Percentiles rank a stretch among this genome's conserved stretches.
Evolutionary conservation across 2,797 vertebrate species (phyloP).

Genomic region (Poeciliopsis paucimaculata): DNA sequence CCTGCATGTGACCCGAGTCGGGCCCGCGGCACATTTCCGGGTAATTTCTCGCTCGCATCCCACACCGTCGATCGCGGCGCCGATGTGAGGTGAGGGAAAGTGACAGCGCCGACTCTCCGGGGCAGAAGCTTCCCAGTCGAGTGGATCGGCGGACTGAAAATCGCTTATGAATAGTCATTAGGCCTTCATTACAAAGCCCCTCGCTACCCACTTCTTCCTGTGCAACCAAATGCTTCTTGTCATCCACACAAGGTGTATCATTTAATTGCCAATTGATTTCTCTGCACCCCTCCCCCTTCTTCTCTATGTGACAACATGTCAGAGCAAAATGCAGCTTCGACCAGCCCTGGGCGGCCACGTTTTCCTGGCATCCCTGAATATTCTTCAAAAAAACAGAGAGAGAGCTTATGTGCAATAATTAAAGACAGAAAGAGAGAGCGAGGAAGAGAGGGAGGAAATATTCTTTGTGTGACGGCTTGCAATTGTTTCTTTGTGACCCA

Average conservation of each 20-base stretch:
- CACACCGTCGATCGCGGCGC: slow-evolving; percentile 90
- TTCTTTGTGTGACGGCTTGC: slow-evolving; percentile 55
- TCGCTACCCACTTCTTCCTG: slow-evolving; percentile 91
- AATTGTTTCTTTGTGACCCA: slow-evolving; percentile 73
- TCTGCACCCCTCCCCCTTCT: slow-evolving; percentile 58
- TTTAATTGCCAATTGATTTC: slow-evolving; percentile 99
- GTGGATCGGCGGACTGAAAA: slow-evolving; percentile 97
- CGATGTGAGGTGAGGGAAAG: slow-evolving; percentile 99
- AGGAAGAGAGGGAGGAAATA: slow-evolving; percentile 22
- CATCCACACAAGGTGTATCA: slow-evolving; percentile 99
- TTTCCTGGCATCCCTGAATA: slow-evolving; percentile 83
- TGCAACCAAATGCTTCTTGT: slow-evolving; percentile 96
- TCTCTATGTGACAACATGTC: slow-evolving; percentile 96
- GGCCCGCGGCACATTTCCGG: slow-evolving; percentile 87
- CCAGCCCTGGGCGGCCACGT: slow-evolving; percentile 87
- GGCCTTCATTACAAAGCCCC: slow-evolving; percentile 96
- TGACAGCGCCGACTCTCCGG: slow-evolving; percentile 98
- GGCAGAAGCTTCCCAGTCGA: slow-evolving; percentile 99
- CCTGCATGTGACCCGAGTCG: slow-evolving; percentile 94
- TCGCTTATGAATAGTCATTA: slow-evolving; percentile 99
- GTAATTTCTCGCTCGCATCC: slow-evolving; percentile 95
- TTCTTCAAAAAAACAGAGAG: slow-evolving; percentile 66
- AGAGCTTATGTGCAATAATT: slow-evolving; percentile 72
- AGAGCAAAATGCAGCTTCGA: slow-evolving; percentile 91
- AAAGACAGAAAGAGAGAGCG: slow-evolving; percentile 68